Evolutionary conservation across 1,140 invertebrate species (phyloP).

Genomic region (Drosophila takahashii): DNA sequence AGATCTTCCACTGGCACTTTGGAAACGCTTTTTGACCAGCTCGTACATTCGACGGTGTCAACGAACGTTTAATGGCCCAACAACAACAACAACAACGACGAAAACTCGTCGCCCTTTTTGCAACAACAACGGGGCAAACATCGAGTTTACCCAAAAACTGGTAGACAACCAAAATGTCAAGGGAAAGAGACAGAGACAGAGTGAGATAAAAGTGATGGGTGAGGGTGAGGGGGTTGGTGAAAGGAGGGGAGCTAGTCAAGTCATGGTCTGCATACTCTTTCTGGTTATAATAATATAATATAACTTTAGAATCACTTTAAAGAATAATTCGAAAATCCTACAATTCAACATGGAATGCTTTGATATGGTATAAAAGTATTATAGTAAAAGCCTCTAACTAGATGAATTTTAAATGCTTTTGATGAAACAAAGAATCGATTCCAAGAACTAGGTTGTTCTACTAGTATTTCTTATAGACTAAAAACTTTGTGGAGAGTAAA

Average conservation of each 20-base stretch:
- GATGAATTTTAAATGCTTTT: neutral
- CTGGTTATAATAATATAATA: too few species aligned
- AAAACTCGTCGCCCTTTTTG: constrained; percentile 43
- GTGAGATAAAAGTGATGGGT: neutral
- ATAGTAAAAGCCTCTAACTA: too few species aligned
- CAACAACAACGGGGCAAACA: constrained; percentile 21
- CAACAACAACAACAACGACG: constrained; percentile 6
- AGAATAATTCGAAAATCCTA: too few species aligned
- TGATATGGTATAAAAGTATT: too few species aligned
- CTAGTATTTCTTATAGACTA: neutral
- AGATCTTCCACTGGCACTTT: constrained; percentile 24
- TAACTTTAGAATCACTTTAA: too few species aligned
- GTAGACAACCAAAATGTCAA: constrained; percentile 46
- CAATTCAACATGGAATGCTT: too few species aligned
- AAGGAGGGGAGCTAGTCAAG: constrained; percentile 17
- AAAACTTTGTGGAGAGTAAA: neutral
- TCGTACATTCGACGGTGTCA: constrained; percentile 18
- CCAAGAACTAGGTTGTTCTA: neutral
- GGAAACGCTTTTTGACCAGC: constrained; percentile 18
- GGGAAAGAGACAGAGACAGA: constrained; percentile 25
- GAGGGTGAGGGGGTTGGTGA: constrained; percentile 1
- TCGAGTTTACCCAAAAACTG: constrained; percentile 24
- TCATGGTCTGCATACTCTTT: constrained; percentile 8
- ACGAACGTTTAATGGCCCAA: constrained; percentile 56
- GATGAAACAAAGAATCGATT: neutral